A percentile compares a stretch with the other conserved stretches of the same genome.
These are phyloP conservation scores for Amyelois transitella DNA, from an alignment of 1,140 invertebrate species.

Conservation along the genomic window DNA sequence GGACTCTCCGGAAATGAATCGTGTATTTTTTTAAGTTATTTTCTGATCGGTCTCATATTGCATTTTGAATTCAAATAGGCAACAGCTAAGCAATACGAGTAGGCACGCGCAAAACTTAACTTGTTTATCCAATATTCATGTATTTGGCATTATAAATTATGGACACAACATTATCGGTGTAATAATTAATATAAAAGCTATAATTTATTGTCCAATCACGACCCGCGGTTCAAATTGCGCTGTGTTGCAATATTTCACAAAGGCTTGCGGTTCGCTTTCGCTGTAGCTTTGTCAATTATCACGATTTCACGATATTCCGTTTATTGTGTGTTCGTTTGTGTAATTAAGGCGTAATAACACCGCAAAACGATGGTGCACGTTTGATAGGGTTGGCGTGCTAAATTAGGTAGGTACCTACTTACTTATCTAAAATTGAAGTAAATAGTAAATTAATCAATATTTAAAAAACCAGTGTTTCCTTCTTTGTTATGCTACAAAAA, in stretches of 20 bases:
- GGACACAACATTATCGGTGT: not conserved
- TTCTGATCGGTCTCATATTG: too few relatives aligned
- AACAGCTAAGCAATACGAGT: too few relatives aligned
- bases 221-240: not conserved
- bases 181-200: not conserved
- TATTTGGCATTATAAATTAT: not conserved
- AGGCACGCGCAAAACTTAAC: too few relatives aligned
- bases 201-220: not conserved
- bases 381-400: not conserved
- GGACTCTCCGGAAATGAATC: too few relatives aligned
- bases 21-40: too few relatives aligned
- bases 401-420: too few relatives aligned
- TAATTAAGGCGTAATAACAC: not conserved
- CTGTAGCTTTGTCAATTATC: not conserved
- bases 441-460: too few relatives aligned
- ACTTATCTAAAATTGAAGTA: too few relatives aligned
- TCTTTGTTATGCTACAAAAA: too few relatives aligned
- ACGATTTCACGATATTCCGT: not conserved
- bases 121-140: too few relatives aligned
- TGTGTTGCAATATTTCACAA: not conserved
- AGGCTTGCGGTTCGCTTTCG: not conserved
- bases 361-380: not conserved
- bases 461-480: too few relatives aligned
- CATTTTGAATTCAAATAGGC: too few relatives aligned
- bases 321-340: not conserved